phyloP scores from a whole-genome alignment of 2,797 vertebrate species.

The Emydoidea blandingii region DNA sequence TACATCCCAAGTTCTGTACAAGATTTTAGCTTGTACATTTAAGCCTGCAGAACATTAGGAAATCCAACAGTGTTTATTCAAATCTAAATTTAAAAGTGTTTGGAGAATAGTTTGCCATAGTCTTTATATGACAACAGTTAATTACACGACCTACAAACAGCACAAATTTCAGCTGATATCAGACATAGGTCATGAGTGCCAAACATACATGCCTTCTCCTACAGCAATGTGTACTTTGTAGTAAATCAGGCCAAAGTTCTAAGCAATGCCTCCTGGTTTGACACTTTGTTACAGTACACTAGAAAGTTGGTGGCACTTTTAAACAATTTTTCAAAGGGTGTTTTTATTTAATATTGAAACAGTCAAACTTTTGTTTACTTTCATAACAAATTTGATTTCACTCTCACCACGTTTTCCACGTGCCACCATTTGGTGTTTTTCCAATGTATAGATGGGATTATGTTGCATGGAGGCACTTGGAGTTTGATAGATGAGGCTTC shows the following conservation, averaged over 20 bases:
- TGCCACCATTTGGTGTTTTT: too few relatives aligned
- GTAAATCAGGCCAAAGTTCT: background rate
- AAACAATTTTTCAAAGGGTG: background rate
- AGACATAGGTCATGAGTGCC: background rate
- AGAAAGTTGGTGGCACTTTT: background rate
- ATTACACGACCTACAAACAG: background rate
- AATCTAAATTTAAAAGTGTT: background rate
- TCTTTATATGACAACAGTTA: accelerated
- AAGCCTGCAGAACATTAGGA: background rate
- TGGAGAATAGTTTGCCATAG: background rate
- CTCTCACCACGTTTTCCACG: background rate
- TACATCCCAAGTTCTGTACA: background rate
- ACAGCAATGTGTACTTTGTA: background rate
- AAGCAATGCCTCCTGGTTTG: background rate
- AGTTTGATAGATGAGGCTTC: background rate
- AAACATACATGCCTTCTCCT: background rate
- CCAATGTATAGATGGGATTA: background rate
- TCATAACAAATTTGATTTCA: background rate
- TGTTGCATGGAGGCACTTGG: background rate
- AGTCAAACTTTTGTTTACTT: background rate
- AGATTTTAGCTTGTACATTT: background rate
- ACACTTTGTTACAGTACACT: background rate
- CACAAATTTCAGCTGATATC: background rate
- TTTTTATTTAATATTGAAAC: background rate
- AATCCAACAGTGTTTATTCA: accelerated